phyloP scores from a whole-genome alignment of 2,888 invertebrate species.

The Seira musarum region DNA sequence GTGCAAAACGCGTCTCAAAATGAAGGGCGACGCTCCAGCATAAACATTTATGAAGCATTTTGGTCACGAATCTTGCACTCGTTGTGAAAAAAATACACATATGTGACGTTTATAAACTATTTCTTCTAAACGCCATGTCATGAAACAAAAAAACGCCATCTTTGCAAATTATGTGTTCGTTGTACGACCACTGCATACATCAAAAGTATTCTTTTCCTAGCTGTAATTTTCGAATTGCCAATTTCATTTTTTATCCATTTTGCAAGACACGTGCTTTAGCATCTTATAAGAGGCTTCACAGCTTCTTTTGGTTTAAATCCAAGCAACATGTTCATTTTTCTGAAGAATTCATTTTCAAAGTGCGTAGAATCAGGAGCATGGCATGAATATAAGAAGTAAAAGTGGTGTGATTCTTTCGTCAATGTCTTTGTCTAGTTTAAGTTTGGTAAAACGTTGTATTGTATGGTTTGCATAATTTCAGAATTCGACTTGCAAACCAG shows the following conservation, averaged over 20 bases:
- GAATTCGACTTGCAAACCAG: not conserved
- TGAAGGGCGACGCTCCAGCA: no score
- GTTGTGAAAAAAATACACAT: no score
- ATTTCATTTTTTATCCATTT: not conserved
- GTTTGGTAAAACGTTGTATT: not conserved
- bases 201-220: not conserved
- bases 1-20: no score
- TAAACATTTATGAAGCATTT: no score
- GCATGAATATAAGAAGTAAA: no score
- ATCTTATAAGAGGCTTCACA: not conserved
- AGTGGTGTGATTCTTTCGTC: not conserved
- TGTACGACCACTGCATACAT: not conserved
- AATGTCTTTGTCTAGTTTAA: not conserved
- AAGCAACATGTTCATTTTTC: not conserved
- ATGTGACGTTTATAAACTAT: no score
- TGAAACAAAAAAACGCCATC: no score
- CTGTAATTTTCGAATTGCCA: not conserved
- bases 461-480: not conserved
- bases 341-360: no score
- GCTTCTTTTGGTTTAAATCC: not conserved
- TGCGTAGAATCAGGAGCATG: no score
- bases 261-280: conserved; percentile 1
- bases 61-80: no score
- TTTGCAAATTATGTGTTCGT: no score
- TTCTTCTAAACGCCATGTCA: no score